Conservation (phyloP, 2,888 invertebrate species). For the Lasius fuliginosus region DNA sequence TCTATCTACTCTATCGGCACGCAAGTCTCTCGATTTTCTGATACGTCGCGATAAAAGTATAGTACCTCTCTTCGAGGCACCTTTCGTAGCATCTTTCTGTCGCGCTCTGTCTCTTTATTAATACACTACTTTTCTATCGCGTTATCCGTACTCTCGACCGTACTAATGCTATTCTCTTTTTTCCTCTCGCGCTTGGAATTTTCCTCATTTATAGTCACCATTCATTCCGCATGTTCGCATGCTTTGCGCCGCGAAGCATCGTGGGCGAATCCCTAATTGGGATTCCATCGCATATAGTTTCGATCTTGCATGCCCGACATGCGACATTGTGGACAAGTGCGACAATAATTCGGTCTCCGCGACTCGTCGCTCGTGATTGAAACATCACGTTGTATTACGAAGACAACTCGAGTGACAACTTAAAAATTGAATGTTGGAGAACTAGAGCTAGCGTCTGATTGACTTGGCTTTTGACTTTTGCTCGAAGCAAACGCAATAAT, state of each 20-base stretch:
- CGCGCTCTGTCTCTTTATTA: background rate
- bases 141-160: background rate
- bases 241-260: conserved; percentile 56
- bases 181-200: conserved; percentile 12
- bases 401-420: background rate
- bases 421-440: conserved; percentile 14
- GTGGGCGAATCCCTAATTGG: conserved; percentile 26
- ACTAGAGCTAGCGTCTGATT: background rate
- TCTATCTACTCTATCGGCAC: background rate
- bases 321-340: conserved; percentile 7
- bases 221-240: conserved; percentile 61
- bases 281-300: conserved; percentile 31
- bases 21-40: background rate
- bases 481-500: background rate
- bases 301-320: conserved; percentile 23
- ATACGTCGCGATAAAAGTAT: background rate
- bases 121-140: background rate
- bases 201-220: conserved; percentile 10
- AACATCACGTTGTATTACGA: background rate
- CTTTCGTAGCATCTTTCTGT: background rate
- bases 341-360: conserved; percentile 14
- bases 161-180: background rate
- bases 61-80: background rate
- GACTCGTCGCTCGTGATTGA: background rate
- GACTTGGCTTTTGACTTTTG: conserved; percentile 4